A percentile compares a stretch with the other conserved stretches of the same genome.
phyloP scores from a whole-genome alignment of 37 sponge, comb jelly and placozoan species.

The Petrosia ficiformis region DNA sequence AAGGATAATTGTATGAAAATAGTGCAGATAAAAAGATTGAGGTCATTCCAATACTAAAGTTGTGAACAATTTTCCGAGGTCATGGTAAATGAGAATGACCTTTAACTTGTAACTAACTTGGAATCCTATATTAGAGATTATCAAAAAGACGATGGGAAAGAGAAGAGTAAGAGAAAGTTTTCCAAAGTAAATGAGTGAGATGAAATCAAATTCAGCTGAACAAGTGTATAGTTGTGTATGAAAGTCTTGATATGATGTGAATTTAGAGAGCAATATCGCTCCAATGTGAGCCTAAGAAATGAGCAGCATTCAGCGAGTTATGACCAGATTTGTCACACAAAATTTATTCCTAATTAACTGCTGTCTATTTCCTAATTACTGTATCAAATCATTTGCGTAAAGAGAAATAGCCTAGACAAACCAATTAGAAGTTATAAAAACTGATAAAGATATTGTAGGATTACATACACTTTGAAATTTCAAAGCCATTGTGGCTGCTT shows the following conservation, averaged over 20 bases:
- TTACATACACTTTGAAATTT: no score
- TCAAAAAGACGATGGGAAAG: constrained; percentile 38
- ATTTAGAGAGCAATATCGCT: constrained; percentile 80
- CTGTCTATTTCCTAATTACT: not conserved
- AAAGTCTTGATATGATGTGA: constrained; percentile 85
- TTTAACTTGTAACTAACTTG: no score
- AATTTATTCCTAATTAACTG: not conserved
- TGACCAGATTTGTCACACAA: not conserved
- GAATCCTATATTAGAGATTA: not conserved
- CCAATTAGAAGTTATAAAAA: no score
- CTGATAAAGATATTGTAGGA: no score
- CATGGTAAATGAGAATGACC: no score
- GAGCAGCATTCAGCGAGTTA: no score
- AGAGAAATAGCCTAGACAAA: no score
- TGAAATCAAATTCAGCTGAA: constrained; percentile 90
- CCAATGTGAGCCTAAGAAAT: constrained; percentile 72
- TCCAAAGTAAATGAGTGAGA: constrained; percentile 37
- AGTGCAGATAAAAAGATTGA: no score
- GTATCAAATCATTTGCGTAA: not conserved
- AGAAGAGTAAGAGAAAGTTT: constrained; percentile 52
- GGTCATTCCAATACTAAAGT: no score
- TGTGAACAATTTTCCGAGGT: no score
- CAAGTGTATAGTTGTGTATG: constrained; percentile 93
- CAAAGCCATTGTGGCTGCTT: no score
- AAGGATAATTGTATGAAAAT: no score